phyloP scores from a whole-genome alignment of 2,113 vertebrate genomes.

The Tursiops truncatus region DNA sequence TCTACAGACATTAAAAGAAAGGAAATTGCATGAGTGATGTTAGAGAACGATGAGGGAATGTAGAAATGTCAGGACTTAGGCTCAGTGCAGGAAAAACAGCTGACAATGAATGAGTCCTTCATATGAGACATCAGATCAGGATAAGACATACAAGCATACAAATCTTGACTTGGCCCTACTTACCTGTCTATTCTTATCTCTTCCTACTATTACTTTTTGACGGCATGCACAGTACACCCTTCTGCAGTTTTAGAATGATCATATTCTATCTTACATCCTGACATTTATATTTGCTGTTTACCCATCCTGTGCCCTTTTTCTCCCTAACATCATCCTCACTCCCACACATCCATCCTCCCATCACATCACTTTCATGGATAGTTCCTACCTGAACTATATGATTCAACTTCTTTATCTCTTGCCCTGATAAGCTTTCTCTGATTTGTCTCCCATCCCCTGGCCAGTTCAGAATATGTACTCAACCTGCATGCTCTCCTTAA shows the following conservation, averaged over 20 bases:
- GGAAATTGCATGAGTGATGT: neutral
- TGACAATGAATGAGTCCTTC: neutral
- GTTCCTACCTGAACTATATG: neutral
- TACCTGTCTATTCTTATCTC: neutral
- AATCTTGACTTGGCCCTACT: neutral
- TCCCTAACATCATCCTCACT: neutral
- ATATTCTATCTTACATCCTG: neutral
- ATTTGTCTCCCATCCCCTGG: neutral
- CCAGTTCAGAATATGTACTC: neutral
- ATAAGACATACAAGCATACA: neutral
- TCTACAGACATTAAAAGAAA: neutral
- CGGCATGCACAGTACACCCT: neutral
- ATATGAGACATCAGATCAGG: neutral
- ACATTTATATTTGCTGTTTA: neutral
- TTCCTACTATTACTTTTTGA: neutral
- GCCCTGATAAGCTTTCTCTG: neutral
- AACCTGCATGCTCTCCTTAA: neutral
- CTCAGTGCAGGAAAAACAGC: neutral
- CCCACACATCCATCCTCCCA: too few species aligned
- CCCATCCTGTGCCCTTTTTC: neutral
- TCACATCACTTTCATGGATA: neutral
- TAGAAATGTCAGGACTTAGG: neutral
- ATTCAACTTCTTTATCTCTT: neutral
- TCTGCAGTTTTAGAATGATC: neutral
- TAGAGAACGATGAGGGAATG: neutral